A percentile compares a stretch with the other conserved stretches of the same genome.
Evolutionary conservation across 2,888 invertebrate species (phyloP).

Genomic region (Acronicta alni): DNA sequence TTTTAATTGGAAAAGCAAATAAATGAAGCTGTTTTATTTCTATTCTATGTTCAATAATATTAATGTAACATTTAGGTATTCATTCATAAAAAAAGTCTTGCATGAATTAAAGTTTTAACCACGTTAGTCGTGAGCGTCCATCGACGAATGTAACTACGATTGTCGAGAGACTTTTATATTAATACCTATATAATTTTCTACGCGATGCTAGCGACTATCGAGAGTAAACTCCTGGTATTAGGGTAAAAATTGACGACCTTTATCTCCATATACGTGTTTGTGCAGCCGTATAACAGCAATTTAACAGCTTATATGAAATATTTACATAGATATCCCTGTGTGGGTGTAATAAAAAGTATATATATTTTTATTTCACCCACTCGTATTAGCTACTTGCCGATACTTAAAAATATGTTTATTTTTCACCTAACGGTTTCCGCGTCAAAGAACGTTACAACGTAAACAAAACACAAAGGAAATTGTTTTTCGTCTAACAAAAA

Average conservation of each 20-base stretch:
- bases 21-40: no score
- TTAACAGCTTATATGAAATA: no score
- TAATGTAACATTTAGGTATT: no score
- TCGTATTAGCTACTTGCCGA: conserved; percentile 40
- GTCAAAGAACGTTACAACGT: conserved; percentile 68
- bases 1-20: no score
- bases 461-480: conserved; percentile 84
- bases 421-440: conserved; percentile 63
- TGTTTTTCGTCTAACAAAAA: conserved; percentile 82
- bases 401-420: conserved; percentile 60
- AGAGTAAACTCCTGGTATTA: not conserved
- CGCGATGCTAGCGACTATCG: not conserved
- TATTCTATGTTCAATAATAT: no score
- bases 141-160: no score
- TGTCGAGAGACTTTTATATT: no score
- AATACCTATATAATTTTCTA: no score
- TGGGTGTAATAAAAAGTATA: conserved; percentile 24
- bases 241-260: not conserved
- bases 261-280: not conserved
- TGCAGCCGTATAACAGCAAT: not conserved
- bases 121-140: no score
- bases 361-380: conserved; percentile 13
- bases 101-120: no score
- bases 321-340: conserved; percentile 6
- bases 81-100: no score